A percentile compares a stretch with the other conserved stretches of the same genome.
Evolutionary conservation across 2,797 vertebrate genomes (phyloP).

Genomic region (Pseudochromis fuscus): DNA sequence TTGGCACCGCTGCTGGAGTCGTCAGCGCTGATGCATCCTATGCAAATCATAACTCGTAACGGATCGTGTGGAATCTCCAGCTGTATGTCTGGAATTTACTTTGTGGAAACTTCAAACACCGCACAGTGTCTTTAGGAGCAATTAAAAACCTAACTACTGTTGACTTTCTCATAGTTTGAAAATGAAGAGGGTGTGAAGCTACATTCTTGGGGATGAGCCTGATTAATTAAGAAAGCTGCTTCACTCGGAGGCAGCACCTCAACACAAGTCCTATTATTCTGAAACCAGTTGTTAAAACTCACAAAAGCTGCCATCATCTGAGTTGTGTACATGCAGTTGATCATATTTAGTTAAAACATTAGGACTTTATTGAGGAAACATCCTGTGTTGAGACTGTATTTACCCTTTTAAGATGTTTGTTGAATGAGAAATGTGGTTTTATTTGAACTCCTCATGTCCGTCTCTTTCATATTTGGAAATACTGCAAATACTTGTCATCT

Average conservation of each 20-base stretch:
- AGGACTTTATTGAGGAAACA: not conserved
- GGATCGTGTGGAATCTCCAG: slow-evolving; percentile 55
- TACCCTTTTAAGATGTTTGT: not conserved
- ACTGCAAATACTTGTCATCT: no score
- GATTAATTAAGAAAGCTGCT: not conserved
- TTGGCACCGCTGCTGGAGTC: slow-evolving; percentile 47
- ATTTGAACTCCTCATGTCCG: not conserved
- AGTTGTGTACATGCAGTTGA: not conserved
- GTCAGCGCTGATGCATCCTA: slow-evolving; percentile 38
- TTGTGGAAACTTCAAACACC: slow-evolving; percentile 33
- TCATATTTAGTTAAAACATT: not conserved
- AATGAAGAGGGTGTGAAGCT: not conserved
- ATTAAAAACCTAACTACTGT: slow-evolving; percentile 37
- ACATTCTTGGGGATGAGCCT: not conserved
- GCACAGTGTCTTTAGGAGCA: slow-evolving; percentile 25
- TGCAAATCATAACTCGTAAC: slow-evolving; percentile 63
- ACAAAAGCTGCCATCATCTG: not conserved
- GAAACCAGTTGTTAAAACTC: not conserved
- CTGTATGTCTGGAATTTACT: slow-evolving; percentile 44
- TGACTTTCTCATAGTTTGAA: slow-evolving; percentile 33
- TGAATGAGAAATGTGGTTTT: not conserved
- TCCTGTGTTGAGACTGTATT: not conserved
- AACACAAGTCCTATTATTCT: not conserved
- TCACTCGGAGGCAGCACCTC: not conserved
- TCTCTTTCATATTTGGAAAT: no score